Evolutionary conservation across 2,797 vertebrate species (phyloP).

Genomic region (Tolypeutes matacus): DNA sequence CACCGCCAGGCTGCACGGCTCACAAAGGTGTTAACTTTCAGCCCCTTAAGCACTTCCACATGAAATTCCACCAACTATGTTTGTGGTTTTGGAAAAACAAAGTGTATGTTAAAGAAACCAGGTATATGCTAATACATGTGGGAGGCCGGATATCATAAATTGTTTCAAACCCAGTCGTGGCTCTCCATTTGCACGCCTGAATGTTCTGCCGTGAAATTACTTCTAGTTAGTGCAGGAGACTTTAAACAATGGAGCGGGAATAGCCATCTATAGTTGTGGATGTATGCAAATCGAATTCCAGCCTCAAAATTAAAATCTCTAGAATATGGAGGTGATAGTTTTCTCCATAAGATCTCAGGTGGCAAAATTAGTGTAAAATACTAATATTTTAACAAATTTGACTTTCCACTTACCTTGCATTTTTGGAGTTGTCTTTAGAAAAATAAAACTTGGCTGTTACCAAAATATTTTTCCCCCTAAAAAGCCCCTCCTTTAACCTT

Average conservation of each 20-base stretch:
- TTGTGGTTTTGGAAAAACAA: constrained; percentile 92
- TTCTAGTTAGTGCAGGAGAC: constrained; percentile 78
- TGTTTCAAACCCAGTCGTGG: constrained; percentile 89
- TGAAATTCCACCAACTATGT: constrained; percentile 94
- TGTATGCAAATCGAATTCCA: background rate
- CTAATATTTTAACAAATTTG: background rate
- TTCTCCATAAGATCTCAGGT: background rate
- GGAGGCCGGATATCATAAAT: constrained; percentile 90
- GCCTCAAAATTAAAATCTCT: background rate
- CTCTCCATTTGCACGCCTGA: constrained; percentile 86
- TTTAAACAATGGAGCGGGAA: constrained; percentile 75
- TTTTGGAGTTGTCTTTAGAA: background rate
- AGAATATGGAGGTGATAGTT: background rate
- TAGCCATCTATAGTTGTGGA: background rate
- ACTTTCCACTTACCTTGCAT: rapidly evolving
- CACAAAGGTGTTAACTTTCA: constrained; percentile 99
- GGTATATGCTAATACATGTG: constrained; percentile 91
- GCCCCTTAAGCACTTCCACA: constrained; percentile 99
- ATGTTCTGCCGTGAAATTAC: constrained; percentile 79
- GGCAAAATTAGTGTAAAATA: background rate
- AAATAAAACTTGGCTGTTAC: background rate
- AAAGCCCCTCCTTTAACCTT: constrained; percentile 52
- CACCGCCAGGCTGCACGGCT: constrained; percentile 93
- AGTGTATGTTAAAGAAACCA: constrained; percentile 93
- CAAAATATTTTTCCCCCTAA: background rate